A percentile compares a stretch with the other conserved stretches of the same genome.
These are phyloP conservation scores for Rissa tridactyla DNA, from an alignment of 2,113 vertebrate genomes.

Conservation along the genomic window DNA sequence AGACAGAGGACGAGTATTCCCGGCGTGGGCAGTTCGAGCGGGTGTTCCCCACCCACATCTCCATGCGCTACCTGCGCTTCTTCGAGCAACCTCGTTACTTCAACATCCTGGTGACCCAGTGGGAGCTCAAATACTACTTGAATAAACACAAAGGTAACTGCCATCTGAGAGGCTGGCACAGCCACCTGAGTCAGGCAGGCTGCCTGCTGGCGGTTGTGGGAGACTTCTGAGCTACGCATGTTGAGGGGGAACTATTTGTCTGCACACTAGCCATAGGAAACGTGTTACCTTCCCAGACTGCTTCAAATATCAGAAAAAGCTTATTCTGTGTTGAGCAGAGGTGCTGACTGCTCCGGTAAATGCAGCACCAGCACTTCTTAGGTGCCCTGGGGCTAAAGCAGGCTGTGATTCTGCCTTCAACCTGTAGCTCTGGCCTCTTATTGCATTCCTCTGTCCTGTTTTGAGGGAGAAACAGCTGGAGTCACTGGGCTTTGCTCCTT, in stretches of 20 bases:
- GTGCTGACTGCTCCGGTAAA: not conserved
- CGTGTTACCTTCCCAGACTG: not conserved
- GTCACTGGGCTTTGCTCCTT: not conserved
- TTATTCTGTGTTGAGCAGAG: not conserved
- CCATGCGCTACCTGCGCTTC: constrained; percentile 90
- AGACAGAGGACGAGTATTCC: constrained; percentile 89
- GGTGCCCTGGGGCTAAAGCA: not conserved
- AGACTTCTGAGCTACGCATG: not conserved
- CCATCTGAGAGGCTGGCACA: not conserved
- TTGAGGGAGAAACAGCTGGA: not conserved
- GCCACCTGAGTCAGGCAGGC: not conserved
- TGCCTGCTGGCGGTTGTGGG: not conserved
- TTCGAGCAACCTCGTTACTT: constrained; percentile 92
- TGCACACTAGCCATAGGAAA: not conserved
- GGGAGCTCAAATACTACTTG: constrained; percentile 87
- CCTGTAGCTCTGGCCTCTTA: not conserved
- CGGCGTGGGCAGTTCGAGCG: constrained; percentile 90
- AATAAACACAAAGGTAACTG: constrained; percentile 82
- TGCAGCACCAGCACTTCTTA: not conserved
- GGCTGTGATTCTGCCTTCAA: not conserved
- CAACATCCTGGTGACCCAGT: constrained; percentile 91
- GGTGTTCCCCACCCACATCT: constrained; percentile 84
- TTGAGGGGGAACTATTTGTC: not conserved
- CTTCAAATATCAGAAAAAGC: not conserved
- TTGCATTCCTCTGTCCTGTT: not conserved